Percentiles rank a stretch among this genome's conserved stretches.
phyloP scores from a whole-genome alignment of 2,888 invertebrate species.

The Callyntrura sp. region DNA sequence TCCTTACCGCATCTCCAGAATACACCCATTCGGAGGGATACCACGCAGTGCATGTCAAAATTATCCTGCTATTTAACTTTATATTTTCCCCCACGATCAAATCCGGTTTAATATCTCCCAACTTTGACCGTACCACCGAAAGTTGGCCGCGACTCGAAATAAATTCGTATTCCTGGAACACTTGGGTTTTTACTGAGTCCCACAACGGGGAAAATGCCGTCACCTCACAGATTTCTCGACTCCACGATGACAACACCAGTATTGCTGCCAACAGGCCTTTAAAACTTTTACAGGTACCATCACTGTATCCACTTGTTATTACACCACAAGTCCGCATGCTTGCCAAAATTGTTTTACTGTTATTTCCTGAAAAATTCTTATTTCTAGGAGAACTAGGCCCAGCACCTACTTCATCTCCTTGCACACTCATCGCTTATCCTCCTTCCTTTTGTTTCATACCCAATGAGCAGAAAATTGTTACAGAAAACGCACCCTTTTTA shows the following conservation, averaged over 20 bases:
- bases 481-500: neutral
- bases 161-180: slow-evolving; percentile 80
- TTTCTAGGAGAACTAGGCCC: neutral
- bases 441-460: neutral
- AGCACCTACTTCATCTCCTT: neutral
- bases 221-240: slow-evolving; percentile 15
- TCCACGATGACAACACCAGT: neutral
- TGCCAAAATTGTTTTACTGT: neutral
- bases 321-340: slow-evolving; percentile 34
- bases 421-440: neutral
- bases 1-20: slow-evolving; percentile 78
- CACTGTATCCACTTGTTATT: neutral
- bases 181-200: slow-evolving; percentile 80
- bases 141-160: slow-evolving; percentile 66
- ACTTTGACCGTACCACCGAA: slow-evolving; percentile 69
- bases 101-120: slow-evolving; percentile 77
- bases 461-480: neutral
- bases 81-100: slow-evolving; percentile 81
- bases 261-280: slow-evolving; percentile 20
- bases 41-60: slow-evolving; percentile 80
- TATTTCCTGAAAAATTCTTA: neutral
- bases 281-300: neutral
- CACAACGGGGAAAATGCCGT: slow-evolving; percentile 78
- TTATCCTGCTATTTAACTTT: slow-evolving; percentile 71
- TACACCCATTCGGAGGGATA: slow-evolving; percentile 80